A percentile compares a stretch with the other conserved stretches of the same genome.
These are phyloP conservation scores for Lophotis ruficrista DNA, from an alignment of 2,113 vertebrate genomes.

Conservation along the genomic window DNA sequence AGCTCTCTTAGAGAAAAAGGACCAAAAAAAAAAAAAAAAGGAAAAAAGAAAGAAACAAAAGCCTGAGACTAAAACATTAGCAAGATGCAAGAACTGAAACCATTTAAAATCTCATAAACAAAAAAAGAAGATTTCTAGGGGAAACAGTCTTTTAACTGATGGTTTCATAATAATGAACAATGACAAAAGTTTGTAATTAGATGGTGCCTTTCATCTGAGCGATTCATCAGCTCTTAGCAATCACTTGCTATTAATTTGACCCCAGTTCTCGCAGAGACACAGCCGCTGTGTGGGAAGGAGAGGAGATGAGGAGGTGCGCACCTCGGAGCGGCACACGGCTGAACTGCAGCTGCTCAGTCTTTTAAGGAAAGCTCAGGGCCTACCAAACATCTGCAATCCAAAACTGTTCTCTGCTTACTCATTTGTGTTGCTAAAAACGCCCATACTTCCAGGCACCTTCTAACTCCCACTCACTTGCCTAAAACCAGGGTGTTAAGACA, in stretches of 20 bases:
- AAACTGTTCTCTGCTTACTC: not conserved
- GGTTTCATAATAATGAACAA: not conserved
- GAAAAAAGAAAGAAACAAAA: not conserved
- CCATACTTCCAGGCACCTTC: conserved; percentile 16
- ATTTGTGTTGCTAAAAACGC: not conserved
- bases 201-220: not conserved
- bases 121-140: not conserved
- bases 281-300: not conserved
- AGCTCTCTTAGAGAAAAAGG: not conserved
- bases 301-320: not conserved
- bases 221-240: not conserved
- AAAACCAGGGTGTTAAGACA: not conserved
- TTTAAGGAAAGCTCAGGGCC: not conserved
- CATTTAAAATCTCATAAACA: not conserved
- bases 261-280: not conserved
- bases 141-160: not conserved
- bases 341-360: not conserved
- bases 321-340: not conserved
- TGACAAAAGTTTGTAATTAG: not conserved
- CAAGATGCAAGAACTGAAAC: not conserved
- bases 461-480: conserved; percentile 31
- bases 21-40: fast-evolving
- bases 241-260: conserved; percentile 1
- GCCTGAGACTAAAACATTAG: not conserved
- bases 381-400: not conserved